phyloP scores from a whole-genome alignment of 2,113 vertebrate genomes.

The Coturnix japonica region DNA sequence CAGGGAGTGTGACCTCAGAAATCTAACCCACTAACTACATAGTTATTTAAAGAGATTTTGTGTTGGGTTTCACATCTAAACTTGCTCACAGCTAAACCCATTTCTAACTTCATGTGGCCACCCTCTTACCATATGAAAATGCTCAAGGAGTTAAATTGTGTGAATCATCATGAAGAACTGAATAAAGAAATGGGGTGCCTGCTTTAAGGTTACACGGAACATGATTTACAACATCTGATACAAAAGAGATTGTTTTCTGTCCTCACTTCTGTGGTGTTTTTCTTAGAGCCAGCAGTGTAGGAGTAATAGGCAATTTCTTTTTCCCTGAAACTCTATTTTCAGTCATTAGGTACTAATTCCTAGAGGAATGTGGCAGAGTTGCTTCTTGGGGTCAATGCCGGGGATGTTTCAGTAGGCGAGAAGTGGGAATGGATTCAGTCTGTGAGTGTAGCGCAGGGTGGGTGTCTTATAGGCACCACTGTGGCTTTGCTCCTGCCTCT shows the following conservation, averaged over 20 bases:
- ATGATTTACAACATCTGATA: neutral
- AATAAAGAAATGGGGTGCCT: neutral
- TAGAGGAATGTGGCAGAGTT: neutral
- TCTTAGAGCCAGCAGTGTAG: neutral
- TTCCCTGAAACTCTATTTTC: neutral
- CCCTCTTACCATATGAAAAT: neutral
- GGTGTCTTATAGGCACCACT: neutral
- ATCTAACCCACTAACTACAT: neutral
- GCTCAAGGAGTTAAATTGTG: neutral
- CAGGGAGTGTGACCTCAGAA: neutral
- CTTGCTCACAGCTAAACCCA: neutral
- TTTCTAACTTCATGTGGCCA: neutral
- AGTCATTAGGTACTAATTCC: neutral
- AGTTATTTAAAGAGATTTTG: neutral
- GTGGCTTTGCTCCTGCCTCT: fast-evolving
- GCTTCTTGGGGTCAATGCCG: neutral
- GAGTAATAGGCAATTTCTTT: neutral
- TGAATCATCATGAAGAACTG: neutral
- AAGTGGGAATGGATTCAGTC: neutral
- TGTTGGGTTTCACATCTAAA: neutral
- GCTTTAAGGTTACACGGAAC: neutral
- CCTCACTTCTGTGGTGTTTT: neutral
- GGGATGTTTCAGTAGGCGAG: neutral
- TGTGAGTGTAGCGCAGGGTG: neutral
- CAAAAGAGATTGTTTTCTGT: neutral